Percentiles rank a stretch among this genome's conserved stretches.
phyloP scores from a whole-genome alignment of 1,140 invertebrate genomes.

The Globodera rostochiensis region DNA sequence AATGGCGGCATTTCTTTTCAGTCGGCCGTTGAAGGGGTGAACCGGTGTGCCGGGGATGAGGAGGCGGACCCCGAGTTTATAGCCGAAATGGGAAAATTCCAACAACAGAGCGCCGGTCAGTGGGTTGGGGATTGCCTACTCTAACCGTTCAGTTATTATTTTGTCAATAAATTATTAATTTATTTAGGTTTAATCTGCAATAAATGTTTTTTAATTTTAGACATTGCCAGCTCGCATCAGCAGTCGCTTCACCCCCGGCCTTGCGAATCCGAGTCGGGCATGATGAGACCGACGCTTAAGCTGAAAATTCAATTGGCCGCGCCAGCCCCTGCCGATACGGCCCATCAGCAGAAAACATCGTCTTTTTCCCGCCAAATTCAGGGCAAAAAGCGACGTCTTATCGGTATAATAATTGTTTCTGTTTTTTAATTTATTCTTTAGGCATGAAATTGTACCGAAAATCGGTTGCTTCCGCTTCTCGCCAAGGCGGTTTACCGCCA shows the following conservation, averaged over 20 bases:
- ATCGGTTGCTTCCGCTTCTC: slow-evolving; percentile 34
- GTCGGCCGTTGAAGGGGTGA: not conserved
- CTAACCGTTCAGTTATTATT: too few relatives aligned
- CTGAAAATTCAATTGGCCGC: slow-evolving; percentile 21
- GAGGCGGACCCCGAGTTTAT: slow-evolving; percentile 33
- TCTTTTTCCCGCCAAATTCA: not conserved
- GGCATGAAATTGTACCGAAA: slow-evolving; percentile 43
- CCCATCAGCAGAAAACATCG: not conserved
- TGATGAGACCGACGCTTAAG: slow-evolving; percentile 17
- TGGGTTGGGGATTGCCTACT: not conserved
- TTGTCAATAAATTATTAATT: too few relatives aligned
- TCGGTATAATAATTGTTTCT: not conserved
- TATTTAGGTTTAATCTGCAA: too few relatives aligned
- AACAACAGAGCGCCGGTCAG: not conserved
- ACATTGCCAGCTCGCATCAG: not conserved
- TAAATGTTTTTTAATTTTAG: not conserved
- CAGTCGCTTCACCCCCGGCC: not conserved
- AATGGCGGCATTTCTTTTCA: not conserved
- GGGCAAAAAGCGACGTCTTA: slow-evolving; percentile 17
- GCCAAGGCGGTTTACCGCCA: slow-evolving; percentile 3
- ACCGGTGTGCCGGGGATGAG: slow-evolving; percentile 10
- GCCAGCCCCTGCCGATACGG: not conserved
- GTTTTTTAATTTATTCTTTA: slow-evolving; percentile 21
- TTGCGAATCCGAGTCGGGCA: slow-evolving; percentile 24
- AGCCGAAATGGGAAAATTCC: slow-evolving; percentile 26